Evolutionary conservation across 2,797 vertebrate genomes (phyloP).

Genomic region (Girardinus metallicus): DNA sequence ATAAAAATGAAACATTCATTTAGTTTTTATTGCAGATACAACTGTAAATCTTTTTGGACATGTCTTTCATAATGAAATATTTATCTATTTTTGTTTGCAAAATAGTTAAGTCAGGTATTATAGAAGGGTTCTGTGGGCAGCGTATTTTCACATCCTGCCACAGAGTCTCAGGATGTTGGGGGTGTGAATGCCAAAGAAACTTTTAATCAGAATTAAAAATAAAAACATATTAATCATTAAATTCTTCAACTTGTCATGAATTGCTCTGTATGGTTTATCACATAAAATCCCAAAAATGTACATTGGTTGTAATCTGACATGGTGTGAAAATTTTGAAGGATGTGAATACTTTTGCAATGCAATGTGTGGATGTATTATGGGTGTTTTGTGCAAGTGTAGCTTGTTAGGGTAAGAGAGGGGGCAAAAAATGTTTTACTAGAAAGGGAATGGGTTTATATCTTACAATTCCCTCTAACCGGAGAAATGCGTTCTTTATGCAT

Average conservation of each 20-base stretch:
- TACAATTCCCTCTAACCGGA: background rate
- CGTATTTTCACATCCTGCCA: background rate
- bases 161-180: too few species aligned
- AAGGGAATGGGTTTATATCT: background rate
- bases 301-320: background rate
- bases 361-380: background rate
- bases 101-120: background rate
- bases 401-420: background rate
- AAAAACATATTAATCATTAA: background rate
- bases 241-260: background rate
- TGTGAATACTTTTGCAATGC: background rate
- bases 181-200: too few species aligned
- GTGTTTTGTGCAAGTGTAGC: slow-evolving; percentile 5
- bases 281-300: background rate
- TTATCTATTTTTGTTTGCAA: background rate
- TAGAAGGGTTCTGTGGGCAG: background rate
- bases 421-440: background rate
- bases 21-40: background rate
- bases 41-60: too few species aligned
- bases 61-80: background rate
- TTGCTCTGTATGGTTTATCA: background rate
- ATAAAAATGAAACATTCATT: background rate
- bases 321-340: background rate
- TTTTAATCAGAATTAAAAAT: background rate
- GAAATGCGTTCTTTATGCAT: slow-evolving; percentile 13